Evolutionary conservation across 2,888 invertebrate species (phyloP).

Genomic region (Pandemis cinnamomeana): DNA sequence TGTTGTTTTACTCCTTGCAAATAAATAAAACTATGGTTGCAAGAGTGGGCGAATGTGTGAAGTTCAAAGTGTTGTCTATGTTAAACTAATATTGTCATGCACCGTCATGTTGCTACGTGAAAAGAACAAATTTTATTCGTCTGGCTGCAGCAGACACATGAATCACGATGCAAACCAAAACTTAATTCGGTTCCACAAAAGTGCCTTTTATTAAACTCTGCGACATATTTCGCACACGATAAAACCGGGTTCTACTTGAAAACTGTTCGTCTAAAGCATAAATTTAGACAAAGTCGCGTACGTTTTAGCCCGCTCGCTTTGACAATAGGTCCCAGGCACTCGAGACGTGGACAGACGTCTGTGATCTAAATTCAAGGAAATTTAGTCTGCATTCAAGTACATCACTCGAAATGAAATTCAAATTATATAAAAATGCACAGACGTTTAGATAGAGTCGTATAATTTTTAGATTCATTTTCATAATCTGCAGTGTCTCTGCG

Average conservation of each 20-base stretch:
- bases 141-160: slow-evolving; percentile 78
- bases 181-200: slow-evolving; percentile 66
- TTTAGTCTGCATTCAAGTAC: slow-evolving; percentile 81
- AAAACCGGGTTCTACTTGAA: slow-evolving; percentile 55
- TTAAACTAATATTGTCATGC: slow-evolving; percentile 18
- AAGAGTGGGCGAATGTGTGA: no score
- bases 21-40: no score
- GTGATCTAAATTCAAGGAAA: slow-evolving; percentile 84
- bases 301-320: slow-evolving; percentile 31
- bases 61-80: slow-evolving; percentile 2
- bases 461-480: slow-evolving; percentile 82
- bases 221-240: slow-evolving; percentile 36
- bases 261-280: slow-evolving; percentile 18
- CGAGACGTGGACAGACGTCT: slow-evolving; percentile 64
- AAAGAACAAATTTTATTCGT: slow-evolving; percentile 73
- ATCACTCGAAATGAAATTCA: slow-evolving; percentile 73
- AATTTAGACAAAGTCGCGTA: slow-evolving; percentile 52
- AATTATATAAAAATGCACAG: slow-evolving; percentile 81
- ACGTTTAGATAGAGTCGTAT: slow-evolving; percentile 71
- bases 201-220: slow-evolving; percentile 60
- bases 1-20: no score
- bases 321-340: slow-evolving; percentile 50
- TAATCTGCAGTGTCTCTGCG: slow-evolving; percentile 79
- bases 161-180: slow-evolving; percentile 77
- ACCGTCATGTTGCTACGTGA: slow-evolving; percentile 56